Evolutionary conservation across 2,888 invertebrate species (phyloP).

Genomic region (Yponomeuta plumbellus): DNA sequence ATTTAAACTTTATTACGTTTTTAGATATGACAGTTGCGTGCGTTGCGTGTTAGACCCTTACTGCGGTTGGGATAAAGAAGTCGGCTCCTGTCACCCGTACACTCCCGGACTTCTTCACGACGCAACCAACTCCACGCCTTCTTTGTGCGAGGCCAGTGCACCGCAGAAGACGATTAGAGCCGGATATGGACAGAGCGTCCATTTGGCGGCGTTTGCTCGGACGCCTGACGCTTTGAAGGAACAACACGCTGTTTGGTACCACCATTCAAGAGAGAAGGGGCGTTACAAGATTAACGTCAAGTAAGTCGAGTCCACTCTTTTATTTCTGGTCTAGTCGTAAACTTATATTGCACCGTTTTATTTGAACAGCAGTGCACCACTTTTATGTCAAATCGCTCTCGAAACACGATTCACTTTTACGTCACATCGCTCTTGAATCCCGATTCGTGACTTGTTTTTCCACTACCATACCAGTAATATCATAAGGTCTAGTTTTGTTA

Average conservation of each 20-base stretch:
- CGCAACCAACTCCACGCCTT: conserved; percentile 77
- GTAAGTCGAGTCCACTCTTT: conserved; percentile 43
- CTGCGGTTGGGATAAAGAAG: conserved; percentile 82
- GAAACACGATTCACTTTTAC: background rate
- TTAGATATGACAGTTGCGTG: conserved; percentile 77
- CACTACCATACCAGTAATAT: too few species aligned
- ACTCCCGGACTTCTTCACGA: conserved; percentile 77
- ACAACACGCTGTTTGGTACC: conserved; percentile 69
- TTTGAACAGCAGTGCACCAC: background rate
- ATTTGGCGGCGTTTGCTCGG: conserved; percentile 73
- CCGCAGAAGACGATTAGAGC: conserved; percentile 74
- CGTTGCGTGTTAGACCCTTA: conserved; percentile 81
- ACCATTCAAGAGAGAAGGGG: conserved; percentile 73
- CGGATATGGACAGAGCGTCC: conserved; percentile 79
- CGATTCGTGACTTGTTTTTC: too few species aligned
- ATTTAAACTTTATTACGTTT: background rate
- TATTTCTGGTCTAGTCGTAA: background rate
- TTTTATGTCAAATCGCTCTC: too few species aligned
- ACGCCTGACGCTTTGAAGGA: conserved; percentile 68
- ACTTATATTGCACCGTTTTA: background rate
- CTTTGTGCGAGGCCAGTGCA: conserved; percentile 75
- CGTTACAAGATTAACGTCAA: conserved; percentile 74
- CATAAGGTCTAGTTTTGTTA: too few species aligned
- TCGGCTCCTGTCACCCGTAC: conserved; percentile 75
- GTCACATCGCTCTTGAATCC: background rate